These are phyloP conservation scores for Geotrypetes seraphini DNA, from an alignment of 2,797 vertebrate genomes.

Conservation along the genomic window DNA sequence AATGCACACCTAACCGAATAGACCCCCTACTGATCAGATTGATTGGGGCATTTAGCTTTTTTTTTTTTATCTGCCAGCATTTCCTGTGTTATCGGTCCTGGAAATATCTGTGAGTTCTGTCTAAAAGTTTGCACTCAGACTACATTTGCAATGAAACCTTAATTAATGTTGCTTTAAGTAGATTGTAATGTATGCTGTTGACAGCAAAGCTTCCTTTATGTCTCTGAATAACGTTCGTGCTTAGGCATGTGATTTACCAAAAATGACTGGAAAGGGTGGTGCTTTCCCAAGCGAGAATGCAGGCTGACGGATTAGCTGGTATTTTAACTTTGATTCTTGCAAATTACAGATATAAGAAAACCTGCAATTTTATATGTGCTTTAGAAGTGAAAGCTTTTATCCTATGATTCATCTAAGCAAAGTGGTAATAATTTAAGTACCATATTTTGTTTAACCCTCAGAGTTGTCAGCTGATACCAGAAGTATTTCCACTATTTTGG, in stretches of 20 bases:
- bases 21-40: too few relatives aligned
- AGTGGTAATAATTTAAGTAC: conserved; percentile 70
- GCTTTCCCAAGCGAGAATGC: conserved; percentile 61
- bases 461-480: conserved; percentile 61
- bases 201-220: conserved; percentile 49
- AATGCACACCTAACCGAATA: too few relatives aligned
- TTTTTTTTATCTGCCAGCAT: too few relatives aligned
- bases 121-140: conserved; percentile 58
- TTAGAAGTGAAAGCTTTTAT: conserved; percentile 66
- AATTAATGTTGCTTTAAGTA: conserved; percentile 70
- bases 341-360: conserved; percentile 67
- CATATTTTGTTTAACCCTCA: conserved; percentile 68
- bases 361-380: conserved; percentile 69
- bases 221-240: conserved; percentile 52
- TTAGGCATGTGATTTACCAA: conserved; percentile 64
- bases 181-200: conserved; percentile 61
- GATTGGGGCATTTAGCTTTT: too few relatives aligned
- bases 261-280: conserved; percentile 64
- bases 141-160: conserved; percentile 59
- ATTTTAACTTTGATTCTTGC: conserved; percentile 66
- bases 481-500: conserved; percentile 62
- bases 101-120: too few relatives aligned
- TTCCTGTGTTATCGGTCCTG: too few relatives aligned
- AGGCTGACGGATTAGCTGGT: conserved; percentile 67
- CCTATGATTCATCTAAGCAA: conserved; percentile 63